Conservation (phyloP, 2,888 invertebrate species). For the Clitarchus hookeri region DNA sequence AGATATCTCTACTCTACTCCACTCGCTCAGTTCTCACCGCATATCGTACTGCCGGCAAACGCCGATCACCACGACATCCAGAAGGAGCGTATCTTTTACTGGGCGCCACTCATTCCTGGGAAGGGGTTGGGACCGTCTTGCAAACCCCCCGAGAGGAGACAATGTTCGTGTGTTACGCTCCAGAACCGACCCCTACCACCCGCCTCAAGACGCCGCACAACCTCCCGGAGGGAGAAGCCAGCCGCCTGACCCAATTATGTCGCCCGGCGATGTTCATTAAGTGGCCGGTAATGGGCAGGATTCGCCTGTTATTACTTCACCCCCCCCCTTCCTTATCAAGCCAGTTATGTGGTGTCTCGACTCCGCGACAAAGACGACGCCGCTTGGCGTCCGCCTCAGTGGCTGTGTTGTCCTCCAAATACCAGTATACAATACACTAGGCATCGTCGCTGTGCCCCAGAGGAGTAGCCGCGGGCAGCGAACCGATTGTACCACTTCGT, state of each 20-base stretch:
- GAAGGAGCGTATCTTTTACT: too few relatives aligned
- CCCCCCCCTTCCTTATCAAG: background rate
- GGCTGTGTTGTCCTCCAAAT: background rate
- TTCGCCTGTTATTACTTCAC: background rate
- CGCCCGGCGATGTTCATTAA: slow-evolving; percentile 4
- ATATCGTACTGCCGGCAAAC: too few relatives aligned
- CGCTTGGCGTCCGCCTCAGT: background rate
- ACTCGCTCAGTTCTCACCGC: too few relatives aligned
- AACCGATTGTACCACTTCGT: background rate
- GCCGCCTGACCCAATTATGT: background rate
- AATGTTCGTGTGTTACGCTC: background rate
- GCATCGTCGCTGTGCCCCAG: background rate
- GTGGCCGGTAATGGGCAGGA: background rate
- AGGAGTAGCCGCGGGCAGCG: background rate
- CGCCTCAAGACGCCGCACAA: background rate
- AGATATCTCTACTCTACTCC: too few relatives aligned
- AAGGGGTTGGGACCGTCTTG: too few relatives aligned
- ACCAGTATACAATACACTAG: background rate
- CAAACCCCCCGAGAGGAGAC: background rate
- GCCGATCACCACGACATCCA: too few relatives aligned
- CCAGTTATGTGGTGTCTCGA: background rate
- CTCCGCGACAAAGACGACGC: background rate
- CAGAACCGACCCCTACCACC: background rate
- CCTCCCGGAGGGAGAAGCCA: background rate
- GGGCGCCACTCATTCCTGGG: too few relatives aligned